These are phyloP conservation scores for Catharus bicknelli DNA, from an alignment of 2,113 vertebrate genomes.

Conservation along the genomic window DNA sequence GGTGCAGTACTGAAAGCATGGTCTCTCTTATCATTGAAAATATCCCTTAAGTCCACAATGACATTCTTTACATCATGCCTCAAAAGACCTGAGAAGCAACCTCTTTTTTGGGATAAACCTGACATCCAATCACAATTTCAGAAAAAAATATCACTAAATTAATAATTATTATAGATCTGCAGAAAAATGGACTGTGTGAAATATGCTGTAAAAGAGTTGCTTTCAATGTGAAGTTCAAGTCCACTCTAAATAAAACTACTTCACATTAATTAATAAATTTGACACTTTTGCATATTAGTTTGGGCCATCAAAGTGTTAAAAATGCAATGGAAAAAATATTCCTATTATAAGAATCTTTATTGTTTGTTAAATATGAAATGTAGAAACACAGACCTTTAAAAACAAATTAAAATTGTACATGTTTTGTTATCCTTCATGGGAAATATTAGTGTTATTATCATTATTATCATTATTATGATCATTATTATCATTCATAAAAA, in stretches of 20 bases:
- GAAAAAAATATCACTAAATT: not conserved
- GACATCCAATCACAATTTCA: not conserved
- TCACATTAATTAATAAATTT: not conserved
- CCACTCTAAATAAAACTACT: not conserved
- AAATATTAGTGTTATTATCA: not conserved
- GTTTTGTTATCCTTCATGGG: rapidly evolving
- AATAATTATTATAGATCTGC: not conserved
- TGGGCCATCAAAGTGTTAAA: not conserved
- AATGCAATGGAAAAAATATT: not conserved
- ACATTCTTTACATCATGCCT: not conserved
- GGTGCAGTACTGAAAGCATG: not conserved
- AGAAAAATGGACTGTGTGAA: not conserved
- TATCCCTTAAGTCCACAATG: not conserved
- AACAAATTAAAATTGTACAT: not conserved
- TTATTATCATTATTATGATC: no score
- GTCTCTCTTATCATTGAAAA: not conserved
- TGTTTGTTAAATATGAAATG: not conserved
- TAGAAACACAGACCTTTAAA: not conserved
- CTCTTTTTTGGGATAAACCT: not conserved
- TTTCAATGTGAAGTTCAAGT: not conserved
- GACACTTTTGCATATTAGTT: not conserved
- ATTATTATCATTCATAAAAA: no score
- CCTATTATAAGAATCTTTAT: not conserved
- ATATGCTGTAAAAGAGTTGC: not conserved
- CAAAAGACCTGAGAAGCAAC: not conserved